Evolutionary conservation across 2,797 vertebrate species (phyloP), one percentile per base, ranked within the genome.

Genomic region (Cyclopterus lumpus): DNA sequence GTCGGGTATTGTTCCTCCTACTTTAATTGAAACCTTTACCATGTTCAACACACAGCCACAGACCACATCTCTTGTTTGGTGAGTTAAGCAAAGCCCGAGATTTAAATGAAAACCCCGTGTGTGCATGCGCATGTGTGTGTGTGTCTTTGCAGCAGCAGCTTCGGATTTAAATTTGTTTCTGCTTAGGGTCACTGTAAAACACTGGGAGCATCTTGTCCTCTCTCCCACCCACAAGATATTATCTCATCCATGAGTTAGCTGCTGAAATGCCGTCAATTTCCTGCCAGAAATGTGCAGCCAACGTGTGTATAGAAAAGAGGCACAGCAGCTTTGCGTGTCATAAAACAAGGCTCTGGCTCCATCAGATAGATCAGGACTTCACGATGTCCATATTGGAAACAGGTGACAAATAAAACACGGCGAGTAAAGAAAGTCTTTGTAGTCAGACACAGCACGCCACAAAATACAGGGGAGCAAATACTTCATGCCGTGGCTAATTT

Each of bases 211-310:
- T 93, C 89, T 89, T 92, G 90, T 93, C 93, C 91, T 92, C 86
- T 93, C 88, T 88, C 92, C 90, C 93, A 93, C 92, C 94, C 91
- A 92, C 90, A 87, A 92, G 86, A 92, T 94, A 92, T 93, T 92
- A 94, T 94, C 92, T 93, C 93, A 92, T 94, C 91, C 91, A 83
- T 88, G 91, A 90, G 91, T 92, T 92, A 90, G 93, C 93, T 93
- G 91, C 89, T 88, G 91, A 94, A 93, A 93, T 81, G 81, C 89
- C 75, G 88, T 90, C 89, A 91, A 90, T 92, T 92, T 93, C 89
- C 90, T 94, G 91, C 92, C 93, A 93, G 91, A 93, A 95, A 94
- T 93, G 91, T 94, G 93, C 89, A 70, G 86, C 84, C 88, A 94
- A 92, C 84, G 83, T 95, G 93, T 92, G 89, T 54, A 87, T 28